Percentiles rank a stretch among this genome's conserved stretches.
Conservation (phyloP, 1,140 invertebrate species). For the Drosophila watanabei region DNA sequence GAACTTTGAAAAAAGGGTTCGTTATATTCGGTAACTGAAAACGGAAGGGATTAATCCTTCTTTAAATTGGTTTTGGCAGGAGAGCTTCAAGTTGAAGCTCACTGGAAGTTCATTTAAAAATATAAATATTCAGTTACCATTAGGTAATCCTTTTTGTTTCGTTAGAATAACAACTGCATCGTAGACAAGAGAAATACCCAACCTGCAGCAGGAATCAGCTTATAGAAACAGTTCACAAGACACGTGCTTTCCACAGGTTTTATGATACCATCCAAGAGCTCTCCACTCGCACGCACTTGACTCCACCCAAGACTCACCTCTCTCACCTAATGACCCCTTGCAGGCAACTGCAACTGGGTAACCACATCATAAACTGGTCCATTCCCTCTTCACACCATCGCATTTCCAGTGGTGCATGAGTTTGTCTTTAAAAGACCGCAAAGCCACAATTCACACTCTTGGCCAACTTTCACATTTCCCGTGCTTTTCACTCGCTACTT, state of each 20-base stretch:
- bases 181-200: background rate
- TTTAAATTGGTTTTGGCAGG: background rate
- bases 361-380: constrained; percentile 54
- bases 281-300: background rate
- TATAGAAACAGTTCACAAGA: background rate
- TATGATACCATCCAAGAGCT: background rate
- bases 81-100: too few species aligned
- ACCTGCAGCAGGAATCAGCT: background rate
- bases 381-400: background rate
- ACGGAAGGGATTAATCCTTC: background rate
- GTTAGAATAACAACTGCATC: too few species aligned
- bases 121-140: background rate
- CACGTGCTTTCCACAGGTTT: constrained; percentile 21
- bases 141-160: background rate
- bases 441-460: constrained; percentile 56
- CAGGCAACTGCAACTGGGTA: constrained; percentile 15
- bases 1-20: background rate
- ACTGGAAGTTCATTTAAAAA: too few species aligned
- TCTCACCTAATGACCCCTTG: constrained; percentile 41
- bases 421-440: constrained; percentile 50
- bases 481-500: constrained; percentile 24
- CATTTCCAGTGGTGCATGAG: constrained; percentile 9
- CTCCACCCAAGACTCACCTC: background rate
- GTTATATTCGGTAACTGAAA: background rate
- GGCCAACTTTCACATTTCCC: constrained; percentile 59